Conservation (phyloP, 2,888 invertebrate species). For the Antheraea yamamai region DNA sequence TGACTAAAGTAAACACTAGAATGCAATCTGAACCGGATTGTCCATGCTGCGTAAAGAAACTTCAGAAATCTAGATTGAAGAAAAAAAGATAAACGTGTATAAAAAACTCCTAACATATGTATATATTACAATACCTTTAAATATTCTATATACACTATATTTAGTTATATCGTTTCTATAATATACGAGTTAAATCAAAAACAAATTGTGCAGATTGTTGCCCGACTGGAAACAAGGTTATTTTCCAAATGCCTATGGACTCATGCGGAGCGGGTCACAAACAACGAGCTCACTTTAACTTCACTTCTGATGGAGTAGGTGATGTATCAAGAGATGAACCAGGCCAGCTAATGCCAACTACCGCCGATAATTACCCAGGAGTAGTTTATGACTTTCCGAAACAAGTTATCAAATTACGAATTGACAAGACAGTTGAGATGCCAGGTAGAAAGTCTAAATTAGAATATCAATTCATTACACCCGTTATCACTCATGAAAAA, state of each 20-base stretch:
- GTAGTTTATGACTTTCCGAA: slow-evolving; percentile 63
- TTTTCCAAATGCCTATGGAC: slow-evolving; percentile 73
- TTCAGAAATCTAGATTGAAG: slow-evolving; percentile 49
- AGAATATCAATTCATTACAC: slow-evolving; percentile 74
- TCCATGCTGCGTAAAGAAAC: slow-evolving; percentile 53
- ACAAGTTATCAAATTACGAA: slow-evolving; percentile 70
- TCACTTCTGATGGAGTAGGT: slow-evolving; percentile 68
- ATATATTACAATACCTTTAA: background rate
- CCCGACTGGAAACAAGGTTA: slow-evolving; percentile 73
- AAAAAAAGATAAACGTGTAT: slow-evolving; percentile 34
- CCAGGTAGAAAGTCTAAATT: slow-evolving; percentile 67
- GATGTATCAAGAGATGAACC: slow-evolving; percentile 70
- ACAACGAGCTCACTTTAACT: slow-evolving; percentile 70
- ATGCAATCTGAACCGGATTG: slow-evolving; percentile 69
- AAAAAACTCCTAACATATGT: background rate
- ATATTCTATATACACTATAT: background rate
- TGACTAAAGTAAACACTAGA: slow-evolving; percentile 58
- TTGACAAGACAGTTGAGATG: slow-evolving; percentile 68
- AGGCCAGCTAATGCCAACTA: slow-evolving; percentile 53
- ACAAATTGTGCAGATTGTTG: slow-evolving; percentile 77
- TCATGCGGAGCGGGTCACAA: slow-evolving; percentile 66
- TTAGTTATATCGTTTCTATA: too few species aligned
- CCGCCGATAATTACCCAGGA: slow-evolving; percentile 59
- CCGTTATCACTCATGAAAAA: slow-evolving; percentile 49
- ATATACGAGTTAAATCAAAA: slow-evolving; percentile 33